A percentile compares a stretch with the other conserved stretches of the same genome.
Evolutionary conservation across 2,113 vertebrate species (phyloP).

Genomic region (Triplophysa dalaica): DNA sequence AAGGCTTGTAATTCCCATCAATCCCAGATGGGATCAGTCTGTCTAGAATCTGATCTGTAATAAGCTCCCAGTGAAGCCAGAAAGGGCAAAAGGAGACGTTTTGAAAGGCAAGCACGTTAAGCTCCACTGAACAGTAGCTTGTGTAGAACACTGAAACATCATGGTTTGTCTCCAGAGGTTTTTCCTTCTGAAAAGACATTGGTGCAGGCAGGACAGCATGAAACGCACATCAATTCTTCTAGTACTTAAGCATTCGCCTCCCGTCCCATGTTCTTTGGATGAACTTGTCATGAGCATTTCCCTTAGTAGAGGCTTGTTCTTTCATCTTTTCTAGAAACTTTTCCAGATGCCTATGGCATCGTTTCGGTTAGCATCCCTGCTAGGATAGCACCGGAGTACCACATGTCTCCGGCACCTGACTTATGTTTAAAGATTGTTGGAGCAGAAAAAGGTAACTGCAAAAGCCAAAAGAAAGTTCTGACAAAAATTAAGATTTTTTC

Average conservation of each 20-base stretch:
- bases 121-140: background rate
- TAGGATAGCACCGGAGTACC: slow-evolving; percentile 18
- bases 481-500: slow-evolving; percentile 43
- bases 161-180: background rate
- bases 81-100: background rate
- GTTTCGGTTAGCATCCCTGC: slow-evolving; percentile 53
- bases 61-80: slow-evolving; percentile 4
- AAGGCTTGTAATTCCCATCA: slow-evolving; percentile 24
- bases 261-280: slow-evolving; percentile 47
- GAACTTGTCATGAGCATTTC: too few species aligned
- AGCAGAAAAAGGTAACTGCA: slow-evolving; percentile 4
- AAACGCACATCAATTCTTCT: background rate
- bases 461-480: slow-evolving; percentile 44
- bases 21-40: slow-evolving; percentile 26
- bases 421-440: slow-evolving; percentile 45
- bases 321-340: too few species aligned
- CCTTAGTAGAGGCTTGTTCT: too few species aligned
- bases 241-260: slow-evolving; percentile 22
- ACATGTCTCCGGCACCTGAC: background rate
- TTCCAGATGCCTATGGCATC: slow-evolving; percentile 40
- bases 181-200: slow-evolving; percentile 1
- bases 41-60: slow-evolving; percentile 33
- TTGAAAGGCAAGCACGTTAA: slow-evolving; percentile 10
- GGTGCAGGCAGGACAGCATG: background rate
- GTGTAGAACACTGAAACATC: slow-evolving; percentile 15